Evolutionary conservation across 2,113 vertebrate genomes (phyloP).

Genomic region (Otus sunia): DNA sequence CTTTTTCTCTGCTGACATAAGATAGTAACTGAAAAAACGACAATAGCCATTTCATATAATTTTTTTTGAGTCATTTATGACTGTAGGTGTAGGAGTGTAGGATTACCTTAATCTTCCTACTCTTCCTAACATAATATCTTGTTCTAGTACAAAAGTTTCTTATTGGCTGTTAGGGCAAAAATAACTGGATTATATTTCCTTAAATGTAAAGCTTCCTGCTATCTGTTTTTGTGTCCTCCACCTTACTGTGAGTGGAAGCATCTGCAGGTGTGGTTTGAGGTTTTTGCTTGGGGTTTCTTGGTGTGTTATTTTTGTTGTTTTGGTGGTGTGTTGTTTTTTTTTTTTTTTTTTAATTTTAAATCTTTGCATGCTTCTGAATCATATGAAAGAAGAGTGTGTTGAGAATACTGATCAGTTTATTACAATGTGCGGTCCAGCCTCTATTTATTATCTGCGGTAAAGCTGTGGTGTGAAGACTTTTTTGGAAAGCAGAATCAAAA

Average conservation of each 20-base stretch:
- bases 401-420: neutral
- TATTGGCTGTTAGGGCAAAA: neutral
- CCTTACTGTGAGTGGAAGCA: neutral
- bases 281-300: neutral
- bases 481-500: neutral
- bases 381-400: neutral
- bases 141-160: neutral
- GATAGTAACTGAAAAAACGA: neutral
- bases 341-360: neutral
- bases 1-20: neutral
- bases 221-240: neutral
- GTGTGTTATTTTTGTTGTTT: no score
- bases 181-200: neutral
- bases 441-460: neutral
- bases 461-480: neutral
- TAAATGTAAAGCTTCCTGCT: neutral
- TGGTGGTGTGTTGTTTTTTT: no score
- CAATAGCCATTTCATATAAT: neutral
- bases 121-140: neutral
- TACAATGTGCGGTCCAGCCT: neutral
- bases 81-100: accelerated
- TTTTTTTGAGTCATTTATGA: neutral
- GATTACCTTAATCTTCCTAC: neutral
- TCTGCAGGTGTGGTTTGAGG: neutral
- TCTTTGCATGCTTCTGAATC: neutral